Conservation (phyloP, 2,797 vertebrate genomes). For the Carapus acus region DNA sequence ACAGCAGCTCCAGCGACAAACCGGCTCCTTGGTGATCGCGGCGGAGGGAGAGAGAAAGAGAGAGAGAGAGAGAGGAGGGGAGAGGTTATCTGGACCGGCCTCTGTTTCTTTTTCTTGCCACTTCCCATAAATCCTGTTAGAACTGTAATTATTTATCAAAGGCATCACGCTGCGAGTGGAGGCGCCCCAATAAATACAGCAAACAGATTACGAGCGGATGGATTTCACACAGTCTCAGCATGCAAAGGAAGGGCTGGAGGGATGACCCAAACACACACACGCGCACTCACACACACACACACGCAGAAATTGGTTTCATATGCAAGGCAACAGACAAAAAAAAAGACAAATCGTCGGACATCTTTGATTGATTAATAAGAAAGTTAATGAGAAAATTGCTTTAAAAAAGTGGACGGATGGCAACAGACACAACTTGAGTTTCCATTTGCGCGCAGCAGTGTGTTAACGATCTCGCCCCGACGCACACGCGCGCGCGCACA, state of each 20-base stretch:
- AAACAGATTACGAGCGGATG: conserved; percentile 30
- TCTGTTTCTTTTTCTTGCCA: conserved; percentile 25
- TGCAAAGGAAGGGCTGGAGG: neutral
- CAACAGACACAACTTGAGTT: neutral
- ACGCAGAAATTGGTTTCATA: neutral
- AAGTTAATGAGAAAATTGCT: too few relatives aligned
- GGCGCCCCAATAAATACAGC: conserved; percentile 25
- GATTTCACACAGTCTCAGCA: conserved; percentile 14
- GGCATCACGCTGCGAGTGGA: conserved; percentile 37
- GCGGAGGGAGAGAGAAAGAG: too few relatives aligned
- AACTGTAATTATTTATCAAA: conserved; percentile 53
- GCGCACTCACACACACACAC: neutral
- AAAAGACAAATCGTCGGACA: too few relatives aligned
- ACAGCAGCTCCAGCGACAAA: too few relatives aligned
- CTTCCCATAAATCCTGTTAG: conserved; percentile 51
- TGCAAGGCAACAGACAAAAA: neutral
- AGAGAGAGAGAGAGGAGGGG: too few relatives aligned
- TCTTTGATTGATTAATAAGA: too few relatives aligned
- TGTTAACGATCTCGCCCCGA: neutral
- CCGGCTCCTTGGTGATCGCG: too few relatives aligned
- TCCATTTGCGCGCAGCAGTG: neutral
- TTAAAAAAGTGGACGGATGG: too few relatives aligned
- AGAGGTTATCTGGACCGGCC: conserved; percentile 34
- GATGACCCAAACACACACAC: conserved; percentile 6
- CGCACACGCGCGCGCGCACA: neutral